These are phyloP conservation scores for Theonella swinhoei DNA, from an alignment of 37 sponge, comb jelly and placozoan genomes.

Conservation along the genomic window DNA sequence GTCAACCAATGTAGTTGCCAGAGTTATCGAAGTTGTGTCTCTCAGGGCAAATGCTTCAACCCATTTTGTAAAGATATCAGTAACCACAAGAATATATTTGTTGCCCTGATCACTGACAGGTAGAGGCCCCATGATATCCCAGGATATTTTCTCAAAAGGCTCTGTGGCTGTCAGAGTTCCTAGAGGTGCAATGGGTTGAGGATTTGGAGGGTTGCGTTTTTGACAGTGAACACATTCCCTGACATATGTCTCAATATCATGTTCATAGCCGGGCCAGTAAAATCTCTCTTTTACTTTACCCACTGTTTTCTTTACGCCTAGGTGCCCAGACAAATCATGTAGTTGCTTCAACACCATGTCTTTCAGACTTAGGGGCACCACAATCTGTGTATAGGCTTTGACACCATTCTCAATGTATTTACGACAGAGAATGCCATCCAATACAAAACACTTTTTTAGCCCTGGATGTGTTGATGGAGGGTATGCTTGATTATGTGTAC, in stretches of 20 bases:
- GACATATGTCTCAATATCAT: not conserved
- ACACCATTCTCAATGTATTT: not conserved
- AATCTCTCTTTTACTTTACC: not conserved
- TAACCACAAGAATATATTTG: not conserved
- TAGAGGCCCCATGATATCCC: not conserved
- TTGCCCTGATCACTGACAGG: not conserved
- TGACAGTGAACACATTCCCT: not conserved
- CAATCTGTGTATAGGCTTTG: not conserved
- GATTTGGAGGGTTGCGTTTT: not conserved
- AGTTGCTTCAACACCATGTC: not conserved
- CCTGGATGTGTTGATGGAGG: not conserved
- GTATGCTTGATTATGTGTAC: too few species aligned
- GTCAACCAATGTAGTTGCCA: not conserved
- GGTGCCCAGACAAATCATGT: not conserved
- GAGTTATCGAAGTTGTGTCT: not conserved
- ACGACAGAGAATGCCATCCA: not conserved
- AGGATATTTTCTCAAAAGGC: not conserved
- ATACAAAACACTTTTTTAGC: not conserved
- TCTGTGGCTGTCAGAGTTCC: not conserved
- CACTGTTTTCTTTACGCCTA: not conserved
- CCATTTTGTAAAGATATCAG: constrained; percentile 1
- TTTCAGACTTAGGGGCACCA: not conserved
- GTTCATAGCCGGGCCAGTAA: not conserved
- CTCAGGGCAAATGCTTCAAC: not conserved
- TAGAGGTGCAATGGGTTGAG: not conserved